Percentiles rank a stretch among this genome's conserved stretches.
These are phyloP conservation scores for Gasterosteus nipponicus DNA, from an alignment of 2,113 vertebrate genomes.

Conservation along the genomic window DNA sequence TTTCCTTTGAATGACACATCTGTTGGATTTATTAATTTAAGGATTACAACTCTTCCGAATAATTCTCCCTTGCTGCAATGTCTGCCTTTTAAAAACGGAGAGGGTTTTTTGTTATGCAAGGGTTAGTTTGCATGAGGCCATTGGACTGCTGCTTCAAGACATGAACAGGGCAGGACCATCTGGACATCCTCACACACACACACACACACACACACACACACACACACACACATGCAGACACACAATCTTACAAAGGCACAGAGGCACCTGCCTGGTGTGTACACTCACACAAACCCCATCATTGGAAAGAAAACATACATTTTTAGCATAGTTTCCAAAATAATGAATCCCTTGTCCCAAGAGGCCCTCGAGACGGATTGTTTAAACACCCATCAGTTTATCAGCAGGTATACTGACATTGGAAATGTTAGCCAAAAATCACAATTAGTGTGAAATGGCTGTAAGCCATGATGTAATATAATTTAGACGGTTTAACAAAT, in stretches of 20 bases:
- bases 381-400: slow-evolving; percentile 1
- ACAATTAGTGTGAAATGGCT: slow-evolving; percentile 21
- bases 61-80: slow-evolving; percentile 30
- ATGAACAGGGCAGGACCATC: slow-evolving; percentile 12
- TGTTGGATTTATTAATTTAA: slow-evolving; percentile 44
- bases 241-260: not conserved
- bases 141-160: slow-evolving; percentile 29
- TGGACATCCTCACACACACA: slow-evolving; percentile 7
- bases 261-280: slow-evolving; percentile 9
- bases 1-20: slow-evolving; percentile 36
- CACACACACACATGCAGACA: slow-evolving; percentile 4
- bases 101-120: slow-evolving; percentile 32
- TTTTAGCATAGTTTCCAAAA: slow-evolving; percentile 19
- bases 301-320: not conserved
- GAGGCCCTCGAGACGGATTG: not conserved
- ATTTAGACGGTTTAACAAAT: slow-evolving; percentile 42
- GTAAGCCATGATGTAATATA: slow-evolving; percentile 13
- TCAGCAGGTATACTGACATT: not conserved
- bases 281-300: not conserved
- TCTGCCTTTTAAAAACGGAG: slow-evolving; percentile 36
- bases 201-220: slow-evolving; percentile 12
- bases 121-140: slow-evolving; percentile 43
- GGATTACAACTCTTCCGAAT: slow-evolving; percentile 51
- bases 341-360: slow-evolving; percentile 24
- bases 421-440: not conserved